Base-by-base conservation (phyloP, 2,888 invertebrate genomes). In the Rhodophaea formosa region DNA sequence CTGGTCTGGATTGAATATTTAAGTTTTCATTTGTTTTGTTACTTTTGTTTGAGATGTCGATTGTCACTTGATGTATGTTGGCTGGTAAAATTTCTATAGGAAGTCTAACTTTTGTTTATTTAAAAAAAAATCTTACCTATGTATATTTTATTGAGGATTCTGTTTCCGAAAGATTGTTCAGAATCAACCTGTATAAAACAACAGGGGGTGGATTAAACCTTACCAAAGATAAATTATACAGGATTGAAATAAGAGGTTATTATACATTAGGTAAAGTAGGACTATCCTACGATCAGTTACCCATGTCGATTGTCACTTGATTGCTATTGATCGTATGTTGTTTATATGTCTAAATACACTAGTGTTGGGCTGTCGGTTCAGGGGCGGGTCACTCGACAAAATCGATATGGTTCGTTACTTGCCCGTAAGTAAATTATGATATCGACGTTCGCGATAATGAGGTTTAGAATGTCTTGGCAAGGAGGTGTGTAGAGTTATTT, bases 311-410 rank as follows among this genome's bases (percentile, higher is more conserved):
- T 62, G 67, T 65, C 68, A 66, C 68, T 60, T 75, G 76, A 82
- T 78, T 78, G 74, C 71, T 83, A 84, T 84, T 74, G 82, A 84
- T 81, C 77, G 77, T 32, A 32, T 69, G 67, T 75, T 79, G 81
- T 82, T 82, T 79, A 77, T 81, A 75, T 72, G 66, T 77, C 72
- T 78, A 80, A 82, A 80, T 72, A 75, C 72, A 73, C 75, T 14
- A 30, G 67, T 70, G 67, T 70, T 70, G 69, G 67, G 66, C 67
- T 72, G 71, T 67, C 62, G 70, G 76, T 71, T 75, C 81, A 79
- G 71, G 78, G 80, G 70, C 79, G 69, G 76, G 74, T 72, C 71
- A 71, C 60, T 67, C 67, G 62, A 69, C 66, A 71, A 71, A 80
- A 83, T 83, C 81, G 62, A 68, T 65, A 67, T 75, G 61, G 66